Conservation (phyloP, 2,113 vertebrate species). For the Ammodytes marinus region DNA sequence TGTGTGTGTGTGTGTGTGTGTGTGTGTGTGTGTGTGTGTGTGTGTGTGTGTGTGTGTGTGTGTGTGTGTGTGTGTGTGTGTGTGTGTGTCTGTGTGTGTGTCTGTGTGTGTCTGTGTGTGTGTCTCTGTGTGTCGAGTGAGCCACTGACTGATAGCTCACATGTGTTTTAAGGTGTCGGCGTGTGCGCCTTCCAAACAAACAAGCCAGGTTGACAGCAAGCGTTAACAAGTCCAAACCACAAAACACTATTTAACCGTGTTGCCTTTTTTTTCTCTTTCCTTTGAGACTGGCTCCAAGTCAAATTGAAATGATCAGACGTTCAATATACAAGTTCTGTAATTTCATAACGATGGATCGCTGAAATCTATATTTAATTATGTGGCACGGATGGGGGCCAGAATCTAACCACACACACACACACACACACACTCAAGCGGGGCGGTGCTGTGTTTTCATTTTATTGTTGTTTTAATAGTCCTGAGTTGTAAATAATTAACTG, state of each 20-base stretch:
- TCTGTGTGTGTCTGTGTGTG: neutral
- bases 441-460: neutral
- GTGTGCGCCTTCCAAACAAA: neutral
- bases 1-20: too few species aligned
- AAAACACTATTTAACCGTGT: neutral
- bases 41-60: too few species aligned
- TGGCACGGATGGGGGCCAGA: neutral
- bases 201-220: neutral
- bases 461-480: conserved; percentile 17
- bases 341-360: neutral
- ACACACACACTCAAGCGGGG: too few species aligned
- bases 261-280: neutral
- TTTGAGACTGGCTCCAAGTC: neutral
- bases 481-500: neutral
- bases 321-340: neutral
- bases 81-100: too few species aligned
- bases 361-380: conserved; percentile 29
- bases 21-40: neutral
- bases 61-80: too few species aligned
- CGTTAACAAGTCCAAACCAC: conserved; percentile 7
- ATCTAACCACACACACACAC: neutral
- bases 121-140: neutral
- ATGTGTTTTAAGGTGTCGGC: neutral
- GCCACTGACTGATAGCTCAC: conserved; percentile 5
- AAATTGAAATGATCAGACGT: neutral